These are phyloP conservation scores for Cyanocitta stelleri DNA, from an alignment of 2,113 vertebrate species.

Conservation along the genomic window DNA sequence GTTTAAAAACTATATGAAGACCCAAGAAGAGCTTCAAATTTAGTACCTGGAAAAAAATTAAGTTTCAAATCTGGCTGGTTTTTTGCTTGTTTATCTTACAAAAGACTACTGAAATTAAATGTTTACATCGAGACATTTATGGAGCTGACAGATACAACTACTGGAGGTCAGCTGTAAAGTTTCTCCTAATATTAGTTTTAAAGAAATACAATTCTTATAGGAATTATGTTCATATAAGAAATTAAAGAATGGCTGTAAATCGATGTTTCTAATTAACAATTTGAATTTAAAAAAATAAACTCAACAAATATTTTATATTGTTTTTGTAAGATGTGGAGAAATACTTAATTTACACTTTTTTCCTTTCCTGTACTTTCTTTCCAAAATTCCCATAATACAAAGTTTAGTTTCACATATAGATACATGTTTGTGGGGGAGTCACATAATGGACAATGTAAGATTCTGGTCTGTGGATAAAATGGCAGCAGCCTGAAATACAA, in stretches of 20 bases:
- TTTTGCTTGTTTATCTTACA: background rate
- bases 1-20: background rate
- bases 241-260: background rate
- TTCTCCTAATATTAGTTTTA: background rate
- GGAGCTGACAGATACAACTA: background rate
- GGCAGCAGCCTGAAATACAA: background rate
- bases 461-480: background rate
- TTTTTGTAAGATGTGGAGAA: background rate
- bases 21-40: background rate
- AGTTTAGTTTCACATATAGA: background rate
- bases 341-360: background rate
- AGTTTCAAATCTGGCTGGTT: background rate
- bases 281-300: background rate
- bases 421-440: background rate
- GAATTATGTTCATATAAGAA: background rate
- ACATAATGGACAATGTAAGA: rapidly evolving
- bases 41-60: background rate
- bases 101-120: background rate
- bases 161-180: background rate
- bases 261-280: background rate
- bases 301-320: background rate
- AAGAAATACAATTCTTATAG: background rate
- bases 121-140: background rate
- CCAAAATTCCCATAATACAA: background rate
- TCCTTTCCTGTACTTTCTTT: background rate